Base-by-base conservation (phyloP, 2,888 invertebrate genomes). In the Apotomis turbidana region DNA sequence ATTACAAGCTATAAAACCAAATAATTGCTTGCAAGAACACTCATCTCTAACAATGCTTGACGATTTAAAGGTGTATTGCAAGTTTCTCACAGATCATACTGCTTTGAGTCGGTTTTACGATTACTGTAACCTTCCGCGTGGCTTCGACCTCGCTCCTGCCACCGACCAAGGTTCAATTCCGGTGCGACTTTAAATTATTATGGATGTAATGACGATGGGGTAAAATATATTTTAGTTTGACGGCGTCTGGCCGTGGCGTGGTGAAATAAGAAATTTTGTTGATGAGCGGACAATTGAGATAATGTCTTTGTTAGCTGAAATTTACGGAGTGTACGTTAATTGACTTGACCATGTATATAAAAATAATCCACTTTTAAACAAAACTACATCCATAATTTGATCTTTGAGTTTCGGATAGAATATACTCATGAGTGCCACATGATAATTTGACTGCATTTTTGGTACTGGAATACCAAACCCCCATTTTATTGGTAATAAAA, bases 131-230 rank as follows among this genome's bases (percentile, higher is more conserved):
- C 90, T 91, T 90, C 90, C 81, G 83, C 80, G 80, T 79, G 75
- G 75, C 62, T 75, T 66, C 83, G 90, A 81, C 91, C 91, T 91
- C 87, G 90, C 80, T 78, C 78, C 82, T 87, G 86, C 85, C 90
- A 89, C 87, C 41, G 89, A 87, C 90, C 91, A 92, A 91, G 91
- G 91, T 89, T 88, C 80, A 83, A 81, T 76, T 84, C 83, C 80
- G 74, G 5, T 15, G 36, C 15, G n/a, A 38, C 49, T 44, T 3
- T 52, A 72, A 68, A 60, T 60, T n/a, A 74, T 62, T 74, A 36
- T 74, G 38, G 15, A 63, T 75, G 52, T 63, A 68, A 74, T 49
- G n/a, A 3, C 15, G 5, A 13, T n/a, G 12, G 0, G 4, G 46
- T 36, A 63, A 59, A 15, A 5, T n/a, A 9, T 9, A 27, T 5